Evolutionary conservation across 2,888 invertebrate species (phyloP).

Genomic region (Bombylius major): DNA sequence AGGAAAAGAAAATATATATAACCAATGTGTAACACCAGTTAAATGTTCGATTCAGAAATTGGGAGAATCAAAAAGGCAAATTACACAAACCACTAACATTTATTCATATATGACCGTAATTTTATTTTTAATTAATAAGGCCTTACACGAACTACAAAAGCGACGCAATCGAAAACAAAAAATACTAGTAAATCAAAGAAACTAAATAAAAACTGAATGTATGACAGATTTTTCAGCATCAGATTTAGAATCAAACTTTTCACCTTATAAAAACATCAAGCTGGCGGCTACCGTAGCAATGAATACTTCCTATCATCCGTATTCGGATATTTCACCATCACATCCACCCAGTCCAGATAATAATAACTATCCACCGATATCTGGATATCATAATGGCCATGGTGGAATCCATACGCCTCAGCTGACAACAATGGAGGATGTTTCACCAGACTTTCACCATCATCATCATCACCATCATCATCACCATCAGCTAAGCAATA

Average conservation of each 20-base stretch:
- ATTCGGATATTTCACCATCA: constrained; percentile 66
- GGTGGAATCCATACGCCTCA: constrained; percentile 28
- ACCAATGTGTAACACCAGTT: no score
- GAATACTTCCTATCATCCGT: constrained; percentile 85
- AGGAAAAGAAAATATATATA: no score
- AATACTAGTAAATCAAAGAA: not conserved
- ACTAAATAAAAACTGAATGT: constrained; percentile 6
- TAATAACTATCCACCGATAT: constrained; percentile 47
- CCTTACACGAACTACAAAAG: no score
- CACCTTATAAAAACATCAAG: constrained; percentile 45
- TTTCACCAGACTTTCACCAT: constrained; percentile 27
- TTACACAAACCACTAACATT: constrained; percentile 6
- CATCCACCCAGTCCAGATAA: constrained; percentile 65
- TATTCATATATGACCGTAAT: no score
- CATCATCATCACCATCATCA: constrained; percentile 17
- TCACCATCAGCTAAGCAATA: constrained; percentile 27
- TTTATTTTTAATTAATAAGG: not conserved
- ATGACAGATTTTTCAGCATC: constrained; percentile 15
- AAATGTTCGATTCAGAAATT: no score
- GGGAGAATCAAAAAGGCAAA: constrained; percentile 8
- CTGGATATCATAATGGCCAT: constrained; percentile 38
- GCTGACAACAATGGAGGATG: constrained; percentile 31
- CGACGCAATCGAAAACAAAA: no score
- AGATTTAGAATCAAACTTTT: constrained; percentile 18
- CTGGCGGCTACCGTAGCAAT: constrained; percentile 79